Percentiles rank a stretch among this genome's conserved stretches.
Evolutionary conservation across 2,888 invertebrate species (phyloP).

Genomic region (Protophormia terraenovae): DNA sequence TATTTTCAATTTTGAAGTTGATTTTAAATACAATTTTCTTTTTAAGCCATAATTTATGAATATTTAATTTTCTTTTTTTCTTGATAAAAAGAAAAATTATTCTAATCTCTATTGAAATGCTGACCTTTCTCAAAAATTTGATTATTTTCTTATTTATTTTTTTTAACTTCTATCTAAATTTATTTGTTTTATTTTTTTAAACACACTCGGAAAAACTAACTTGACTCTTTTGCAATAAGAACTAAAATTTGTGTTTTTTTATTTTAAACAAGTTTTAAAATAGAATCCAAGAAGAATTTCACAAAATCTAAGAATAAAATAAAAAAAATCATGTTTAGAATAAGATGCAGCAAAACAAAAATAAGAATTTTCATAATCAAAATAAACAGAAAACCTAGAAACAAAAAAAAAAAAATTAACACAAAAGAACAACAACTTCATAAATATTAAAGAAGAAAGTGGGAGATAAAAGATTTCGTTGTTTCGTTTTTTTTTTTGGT

Average conservation of each 20-base stretch:
- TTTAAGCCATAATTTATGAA: no score
- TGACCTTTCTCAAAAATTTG: background rate
- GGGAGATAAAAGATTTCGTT: background rate
- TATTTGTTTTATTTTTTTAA: background rate
- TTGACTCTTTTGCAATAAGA: slow-evolving; percentile 35
- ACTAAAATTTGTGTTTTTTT: background rate
- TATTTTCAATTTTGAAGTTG: no score
- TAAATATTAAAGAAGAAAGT: no score
- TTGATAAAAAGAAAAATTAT: no score
- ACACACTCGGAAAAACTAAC: background rate
- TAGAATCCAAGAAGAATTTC: slow-evolving; percentile 59
- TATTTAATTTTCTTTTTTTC: no score
- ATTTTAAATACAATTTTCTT: no score
- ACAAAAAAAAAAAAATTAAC: slow-evolving; percentile 26
- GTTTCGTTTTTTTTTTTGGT: background rate
- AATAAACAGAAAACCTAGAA: slow-evolving; percentile 61
- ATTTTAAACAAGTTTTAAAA: background rate
- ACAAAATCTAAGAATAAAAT: no score
- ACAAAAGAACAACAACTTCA: slow-evolving; percentile 20
- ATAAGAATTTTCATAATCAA: slow-evolving; percentile 66
- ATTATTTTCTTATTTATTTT: background rate
- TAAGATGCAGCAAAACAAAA: slow-evolving; percentile 38
- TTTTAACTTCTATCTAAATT: background rate
- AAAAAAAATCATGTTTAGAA: slow-evolving; percentile 22
- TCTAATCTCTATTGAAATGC: background rate